Evolutionary conservation across 2,797 vertebrate genomes (phyloP).

Genomic region (Sus cebifrons): DNA sequence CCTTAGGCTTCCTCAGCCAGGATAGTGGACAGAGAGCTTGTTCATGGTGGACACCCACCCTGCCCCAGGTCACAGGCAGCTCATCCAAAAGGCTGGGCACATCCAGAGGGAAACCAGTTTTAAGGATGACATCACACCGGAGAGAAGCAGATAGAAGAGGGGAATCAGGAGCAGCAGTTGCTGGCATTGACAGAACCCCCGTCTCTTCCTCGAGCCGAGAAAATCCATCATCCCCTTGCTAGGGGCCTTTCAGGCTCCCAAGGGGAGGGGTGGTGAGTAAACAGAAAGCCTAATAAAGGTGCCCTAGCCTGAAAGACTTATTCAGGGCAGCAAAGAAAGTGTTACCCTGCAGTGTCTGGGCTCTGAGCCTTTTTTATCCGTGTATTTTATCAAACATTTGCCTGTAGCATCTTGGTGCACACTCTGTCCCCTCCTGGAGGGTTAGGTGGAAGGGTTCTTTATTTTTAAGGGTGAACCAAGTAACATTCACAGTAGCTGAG

Average conservation of each 20-base stretch:
- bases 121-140: background rate
- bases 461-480: background rate
- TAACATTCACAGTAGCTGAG: background rate
- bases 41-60: accelerated
- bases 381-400: background rate
- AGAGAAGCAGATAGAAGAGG: background rate
- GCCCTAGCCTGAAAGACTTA: background rate
- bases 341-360: background rate
- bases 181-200: accelerated
- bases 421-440: background rate
- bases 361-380: background rate
- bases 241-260: background rate
- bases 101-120: background rate
- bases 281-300: slow-evolving; percentile 18
- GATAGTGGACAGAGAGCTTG: background rate
- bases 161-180: background rate
- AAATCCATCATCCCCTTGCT: slow-evolving; percentile 10
- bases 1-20: background rate
- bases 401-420: background rate
- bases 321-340: background rate
- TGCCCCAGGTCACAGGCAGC: accelerated
- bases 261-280: background rate
- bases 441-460: background rate
- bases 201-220: background rate
- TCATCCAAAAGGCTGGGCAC: background rate